phyloP scores from a whole-genome alignment of 2,113 vertebrate genomes.

The Ploceus nigricollis region DNA sequence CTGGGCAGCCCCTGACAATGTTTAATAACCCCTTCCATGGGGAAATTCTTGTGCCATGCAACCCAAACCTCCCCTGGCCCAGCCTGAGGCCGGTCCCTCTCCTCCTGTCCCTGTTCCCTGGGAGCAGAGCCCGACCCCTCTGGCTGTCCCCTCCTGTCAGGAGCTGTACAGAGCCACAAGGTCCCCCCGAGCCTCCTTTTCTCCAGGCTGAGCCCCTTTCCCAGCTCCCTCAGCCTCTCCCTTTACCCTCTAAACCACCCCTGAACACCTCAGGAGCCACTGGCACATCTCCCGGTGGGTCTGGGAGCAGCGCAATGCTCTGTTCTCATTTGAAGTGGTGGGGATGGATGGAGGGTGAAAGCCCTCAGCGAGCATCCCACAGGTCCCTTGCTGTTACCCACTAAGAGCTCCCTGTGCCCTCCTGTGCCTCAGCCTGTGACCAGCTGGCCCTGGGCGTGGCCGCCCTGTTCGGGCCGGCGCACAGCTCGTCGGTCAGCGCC shows the following conservation, averaged over 20 bases:
- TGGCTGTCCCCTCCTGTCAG: neutral
- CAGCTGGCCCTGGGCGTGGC: conserved; percentile 94
- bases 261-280: neutral
- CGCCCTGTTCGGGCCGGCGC: conserved; percentile 91
- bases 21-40: neutral
- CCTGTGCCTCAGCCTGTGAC: conserved; percentile 82
- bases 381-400: accelerated
- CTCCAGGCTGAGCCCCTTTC: neutral
- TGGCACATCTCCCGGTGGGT: neutral
- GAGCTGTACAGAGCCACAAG: neutral
- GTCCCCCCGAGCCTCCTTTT: neutral
- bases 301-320: neutral
- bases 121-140: neutral
- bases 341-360: neutral
- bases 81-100: accelerated
- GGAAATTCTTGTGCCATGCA: accelerated
- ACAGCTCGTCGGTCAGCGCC: conserved; percentile 93
- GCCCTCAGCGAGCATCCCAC: too few relatives aligned
- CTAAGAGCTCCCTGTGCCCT: neutral
- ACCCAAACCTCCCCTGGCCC: neutral
- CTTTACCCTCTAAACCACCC: neutral
- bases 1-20: neutral
- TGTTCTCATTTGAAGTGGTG: accelerated
- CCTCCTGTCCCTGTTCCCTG: neutral
- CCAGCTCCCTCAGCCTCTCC: neutral